phyloP scores from a whole-genome alignment of 2,888 invertebrate genomes.

The Cephalotes varians region DNA sequence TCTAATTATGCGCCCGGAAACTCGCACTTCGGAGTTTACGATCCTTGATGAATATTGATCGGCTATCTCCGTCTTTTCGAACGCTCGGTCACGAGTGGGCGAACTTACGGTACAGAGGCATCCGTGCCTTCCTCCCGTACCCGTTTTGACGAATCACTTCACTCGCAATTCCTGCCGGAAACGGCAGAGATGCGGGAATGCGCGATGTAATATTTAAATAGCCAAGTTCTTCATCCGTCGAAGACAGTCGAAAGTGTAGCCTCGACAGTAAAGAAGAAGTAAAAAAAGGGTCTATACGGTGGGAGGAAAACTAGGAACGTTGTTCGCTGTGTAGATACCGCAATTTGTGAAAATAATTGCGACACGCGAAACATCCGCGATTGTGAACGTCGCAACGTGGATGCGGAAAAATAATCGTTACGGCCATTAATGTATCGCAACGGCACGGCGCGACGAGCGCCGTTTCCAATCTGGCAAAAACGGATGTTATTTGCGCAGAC shows the following conservation, averaged over 20 bases:
- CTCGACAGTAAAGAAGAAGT: neutral
- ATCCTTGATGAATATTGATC: slow-evolving; percentile 53
- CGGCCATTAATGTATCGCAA: slow-evolving; percentile 1
- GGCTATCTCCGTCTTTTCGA: slow-evolving; percentile 34
- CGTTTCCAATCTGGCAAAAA: slow-evolving; percentile 34
- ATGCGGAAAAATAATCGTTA: slow-evolving; percentile 29
- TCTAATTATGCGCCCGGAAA: slow-evolving; percentile 45
- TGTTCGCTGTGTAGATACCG: neutral
- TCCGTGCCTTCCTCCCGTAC: neutral
- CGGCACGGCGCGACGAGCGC: neutral
- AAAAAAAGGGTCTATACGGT: neutral
- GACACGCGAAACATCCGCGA: neutral
- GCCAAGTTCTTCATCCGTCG: neutral
- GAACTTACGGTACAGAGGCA: neutral
- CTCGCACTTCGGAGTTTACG: slow-evolving; percentile 45
- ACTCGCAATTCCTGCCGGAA: neutral
- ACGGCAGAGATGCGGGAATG: neutral
- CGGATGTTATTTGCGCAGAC: slow-evolving; percentile 26
- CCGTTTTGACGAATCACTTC: slow-evolving; percentile 6
- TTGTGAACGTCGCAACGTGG: neutral
- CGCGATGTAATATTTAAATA: neutral
- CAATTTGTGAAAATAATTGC: slow-evolving; percentile 18
- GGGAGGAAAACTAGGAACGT: neutral
- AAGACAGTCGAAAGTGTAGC: neutral
- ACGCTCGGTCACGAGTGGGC: neutral